A percentile compares a stretch with the other conserved stretches of the same genome.
These are phyloP conservation scores for Nipponacmea schrenckii DNA, from an alignment of 2,888 invertebrate genomes.

Conservation along the genomic window DNA sequence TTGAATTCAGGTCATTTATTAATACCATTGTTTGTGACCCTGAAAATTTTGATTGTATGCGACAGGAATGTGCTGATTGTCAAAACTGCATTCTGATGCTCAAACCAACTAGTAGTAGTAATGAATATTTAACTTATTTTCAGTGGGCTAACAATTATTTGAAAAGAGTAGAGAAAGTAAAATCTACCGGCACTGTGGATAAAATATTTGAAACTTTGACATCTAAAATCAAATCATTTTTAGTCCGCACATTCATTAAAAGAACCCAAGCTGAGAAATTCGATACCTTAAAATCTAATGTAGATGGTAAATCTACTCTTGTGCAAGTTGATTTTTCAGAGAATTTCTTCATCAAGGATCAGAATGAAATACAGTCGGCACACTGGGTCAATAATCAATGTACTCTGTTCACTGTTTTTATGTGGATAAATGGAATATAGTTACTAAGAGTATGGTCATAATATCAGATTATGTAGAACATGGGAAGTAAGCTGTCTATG, in stretches of 20 bases:
- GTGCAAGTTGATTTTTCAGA: constrained; percentile 4
- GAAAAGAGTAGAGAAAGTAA: neutral
- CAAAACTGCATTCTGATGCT: neutral
- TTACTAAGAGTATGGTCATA: neutral
- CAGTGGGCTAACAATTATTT: neutral
- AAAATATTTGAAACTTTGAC: neutral
- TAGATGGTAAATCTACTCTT: neutral
- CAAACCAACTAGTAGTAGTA: neutral
- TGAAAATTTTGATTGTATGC: neutral
- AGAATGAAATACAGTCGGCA: neutral
- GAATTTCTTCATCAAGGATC: neutral
- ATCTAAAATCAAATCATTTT: no score
- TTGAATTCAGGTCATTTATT: neutral
- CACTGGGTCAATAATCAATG: neutral
- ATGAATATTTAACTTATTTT: neutral
- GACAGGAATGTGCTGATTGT: neutral
- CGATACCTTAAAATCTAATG: neutral
- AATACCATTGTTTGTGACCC: neutral
- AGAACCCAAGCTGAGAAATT: neutral
- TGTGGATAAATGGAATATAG: neutral
- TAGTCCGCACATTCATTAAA: neutral
- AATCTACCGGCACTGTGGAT: neutral
- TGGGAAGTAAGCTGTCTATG: neutral
- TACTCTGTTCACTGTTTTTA: neutral
- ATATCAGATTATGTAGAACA: neutral